phyloP scores from a whole-genome alignment of 2,797 vertebrate species.

The Diplodus puntazzo region DNA sequence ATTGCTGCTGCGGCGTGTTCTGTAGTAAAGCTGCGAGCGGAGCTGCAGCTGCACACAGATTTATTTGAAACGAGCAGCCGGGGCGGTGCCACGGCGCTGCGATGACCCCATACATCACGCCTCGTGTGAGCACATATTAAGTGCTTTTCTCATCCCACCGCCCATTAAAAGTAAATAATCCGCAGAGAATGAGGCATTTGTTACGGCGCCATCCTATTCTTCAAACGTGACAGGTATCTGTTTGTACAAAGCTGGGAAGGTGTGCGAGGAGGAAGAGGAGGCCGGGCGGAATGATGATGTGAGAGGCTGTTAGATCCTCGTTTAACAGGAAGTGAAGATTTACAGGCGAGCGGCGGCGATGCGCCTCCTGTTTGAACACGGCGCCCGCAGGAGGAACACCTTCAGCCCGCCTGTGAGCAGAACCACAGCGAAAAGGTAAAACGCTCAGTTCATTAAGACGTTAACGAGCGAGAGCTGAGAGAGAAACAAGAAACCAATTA shows the following conservation, averaged over 20 bases:
- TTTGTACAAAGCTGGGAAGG: conserved; percentile 62
- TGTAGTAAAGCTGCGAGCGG: conserved; percentile 50
- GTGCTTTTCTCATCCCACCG: conserved; percentile 78
- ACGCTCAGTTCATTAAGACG: conserved; percentile 83
- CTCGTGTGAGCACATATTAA: conserved; percentile 85
- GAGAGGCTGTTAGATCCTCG: conserved; percentile 27
- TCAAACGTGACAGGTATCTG: conserved; percentile 85
- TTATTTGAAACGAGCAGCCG: conserved; percentile 75
- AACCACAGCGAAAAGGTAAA: conserved; percentile 60
- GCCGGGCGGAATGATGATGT: conserved; percentile 70
- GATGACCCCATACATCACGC: conserved; percentile 85
- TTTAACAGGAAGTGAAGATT: not conserved
- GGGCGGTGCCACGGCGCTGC: conserved; percentile 66
- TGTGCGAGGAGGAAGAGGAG: conserved; percentile 50
- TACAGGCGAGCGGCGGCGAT: not conserved
- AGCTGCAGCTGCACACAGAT: conserved; percentile 69
- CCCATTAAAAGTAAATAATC: conserved; percentile 89
- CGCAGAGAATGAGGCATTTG: conserved; percentile 78
- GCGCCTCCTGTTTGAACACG: conserved; percentile 4
- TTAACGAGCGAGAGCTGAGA: conserved; percentile 74
- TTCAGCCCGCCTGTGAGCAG: conserved; percentile 23
- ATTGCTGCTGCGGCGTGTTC: conserved; percentile 27
- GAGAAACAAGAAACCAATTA: conserved; percentile 74
- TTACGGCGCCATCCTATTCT: conserved; percentile 75
- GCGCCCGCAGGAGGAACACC: not conserved